Evolutionary conservation across 2,888 invertebrate species (phyloP), one percentile per base, ranked within the genome.

Genomic region (Achlya flavicornis): DNA sequence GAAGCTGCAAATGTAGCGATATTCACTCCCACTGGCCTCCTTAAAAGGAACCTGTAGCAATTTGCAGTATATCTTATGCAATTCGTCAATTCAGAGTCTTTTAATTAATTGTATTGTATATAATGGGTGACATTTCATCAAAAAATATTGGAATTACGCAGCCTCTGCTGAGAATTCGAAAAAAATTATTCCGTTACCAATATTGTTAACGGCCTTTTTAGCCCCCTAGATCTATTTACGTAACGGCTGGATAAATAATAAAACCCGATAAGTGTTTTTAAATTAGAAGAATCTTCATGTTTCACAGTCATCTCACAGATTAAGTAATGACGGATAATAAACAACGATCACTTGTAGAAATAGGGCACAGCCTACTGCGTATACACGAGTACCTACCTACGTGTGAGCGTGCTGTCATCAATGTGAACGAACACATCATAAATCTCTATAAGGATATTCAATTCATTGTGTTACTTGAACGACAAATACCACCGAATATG

Each of bases 311-410:
- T 71, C 71, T 67, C 43, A 63, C 66, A 75, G 78, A 80, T 75
- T 71, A 77, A 74, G 70, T 80, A 81, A 81, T 81, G 78, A 74
- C 67, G 63, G 69, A 66, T 70, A 74, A 77, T 79, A 70, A 70
- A 76, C 61, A 70, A 64, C 62, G 69, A 67, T 68, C 71, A 65
- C 61, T 67, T 41, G 67, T 68, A 70, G 70, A 79, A 78, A 75
- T 80, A 77, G 80, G 74, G 66, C 79, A 73, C 61, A 66, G 68
- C 59, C 63, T 53, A 48, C 14, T 62, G 61, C 61, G 62, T 72
- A 26, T 26, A n/a, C 26, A 70, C 68, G 68, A 66, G 66, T 43
- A 63, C 60, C 67, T 65, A 58, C 67, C 14, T 53, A 57, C 66
- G 0, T 16, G 16, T 48, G 48, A 16, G 5, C 48, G 48, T 48